Conservation (phyloP, 2,888 invertebrate species). For the Lochmaea capreae region DNA sequence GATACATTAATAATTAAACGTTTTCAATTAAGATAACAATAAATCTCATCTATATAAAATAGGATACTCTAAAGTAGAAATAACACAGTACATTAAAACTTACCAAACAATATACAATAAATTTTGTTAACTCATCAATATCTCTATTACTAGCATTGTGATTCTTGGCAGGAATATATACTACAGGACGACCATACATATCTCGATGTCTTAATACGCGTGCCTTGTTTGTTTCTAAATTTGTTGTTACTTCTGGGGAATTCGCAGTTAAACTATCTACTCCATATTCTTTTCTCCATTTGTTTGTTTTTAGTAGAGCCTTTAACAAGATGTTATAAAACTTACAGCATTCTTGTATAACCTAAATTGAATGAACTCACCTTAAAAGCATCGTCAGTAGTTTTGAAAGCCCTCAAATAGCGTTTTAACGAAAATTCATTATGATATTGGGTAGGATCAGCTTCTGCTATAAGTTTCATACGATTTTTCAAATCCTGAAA, state of each 20-base stretch:
- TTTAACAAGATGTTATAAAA: slow-evolving; percentile 53
- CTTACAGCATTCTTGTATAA: background rate
- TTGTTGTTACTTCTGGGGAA: slow-evolving; percentile 69
- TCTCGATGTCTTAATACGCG: slow-evolving; percentile 79
- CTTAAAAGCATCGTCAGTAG: slow-evolving; percentile 80
- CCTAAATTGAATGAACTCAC: slow-evolving; percentile 61
- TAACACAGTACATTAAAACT: slow-evolving; percentile 51
- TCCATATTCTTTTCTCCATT: slow-evolving; percentile 82
- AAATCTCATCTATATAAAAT: too few species aligned
- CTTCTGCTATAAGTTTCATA: slow-evolving; percentile 78
- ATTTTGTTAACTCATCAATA: slow-evolving; percentile 82
- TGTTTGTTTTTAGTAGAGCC: slow-evolving; percentile 83
- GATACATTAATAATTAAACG: too few species aligned
- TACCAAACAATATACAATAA: slow-evolving; percentile 81
- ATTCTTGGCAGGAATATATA: slow-evolving; percentile 83
- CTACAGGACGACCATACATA: slow-evolving; percentile 78
- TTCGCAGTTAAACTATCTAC: slow-evolving; percentile 71
- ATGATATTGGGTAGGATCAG: slow-evolving; percentile 80
- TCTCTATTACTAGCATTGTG: slow-evolving; percentile 79
- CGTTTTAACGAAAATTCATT: slow-evolving; percentile 79
- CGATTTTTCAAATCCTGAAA: slow-evolving; percentile 76
- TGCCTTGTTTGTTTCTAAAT: slow-evolving; percentile 73
- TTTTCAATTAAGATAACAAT: too few species aligned
- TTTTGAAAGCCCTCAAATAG: slow-evolving; percentile 80
- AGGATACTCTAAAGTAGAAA: background rate